Percentiles rank a stretch among this genome's conserved stretches.
These are phyloP conservation scores for Sylvietta virens DNA, from an alignment of 2,113 vertebrate genomes.

Conservation along the genomic window DNA sequence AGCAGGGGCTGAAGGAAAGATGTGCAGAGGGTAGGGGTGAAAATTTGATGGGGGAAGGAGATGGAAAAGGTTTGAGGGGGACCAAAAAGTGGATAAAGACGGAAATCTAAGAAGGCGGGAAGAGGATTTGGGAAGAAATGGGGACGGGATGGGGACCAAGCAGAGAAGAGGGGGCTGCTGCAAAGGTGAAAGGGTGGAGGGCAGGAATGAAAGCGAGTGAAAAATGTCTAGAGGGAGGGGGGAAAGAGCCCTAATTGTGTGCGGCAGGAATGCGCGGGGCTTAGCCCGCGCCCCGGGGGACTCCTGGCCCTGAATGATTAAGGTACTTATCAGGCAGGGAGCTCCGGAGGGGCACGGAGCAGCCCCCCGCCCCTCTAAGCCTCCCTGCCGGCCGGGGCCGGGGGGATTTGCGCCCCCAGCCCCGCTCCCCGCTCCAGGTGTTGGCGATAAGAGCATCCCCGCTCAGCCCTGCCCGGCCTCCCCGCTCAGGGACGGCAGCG, in stretches of 20 bases:
- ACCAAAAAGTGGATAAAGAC: not conserved
- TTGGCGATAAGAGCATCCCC: conserved; percentile 13
- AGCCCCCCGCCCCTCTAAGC: conserved; percentile 19
- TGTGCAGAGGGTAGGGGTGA: not conserved
- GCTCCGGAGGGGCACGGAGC: conserved; percentile 25
- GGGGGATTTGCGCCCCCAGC: not conserved
- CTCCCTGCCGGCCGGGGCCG: not conserved
- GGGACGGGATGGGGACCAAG: not conserved
- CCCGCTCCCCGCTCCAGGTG: conserved; percentile 23
- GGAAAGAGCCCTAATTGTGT: conserved; percentile 9
- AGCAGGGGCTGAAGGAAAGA: not conserved
- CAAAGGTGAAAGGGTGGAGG: not conserved
- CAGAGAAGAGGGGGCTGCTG: not conserved
- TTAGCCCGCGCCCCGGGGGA: conserved; percentile 28
- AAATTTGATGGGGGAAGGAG: not conserved
- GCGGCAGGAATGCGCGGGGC: conserved; percentile 7
- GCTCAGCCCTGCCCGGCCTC: not conserved
- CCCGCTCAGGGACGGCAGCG: not conserved
- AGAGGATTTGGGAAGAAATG: not conserved
- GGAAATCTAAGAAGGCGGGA: not conserved
- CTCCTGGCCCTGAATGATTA: conserved; percentile 48
- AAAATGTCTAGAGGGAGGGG: not conserved
- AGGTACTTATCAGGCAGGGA: conserved; percentile 20
- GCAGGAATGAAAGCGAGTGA: not conserved
- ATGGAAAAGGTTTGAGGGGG: not conserved